Percentiles rank a stretch among this genome's conserved stretches.
These are phyloP conservation scores for Ennomos fuscantarius DNA, from an alignment of 2,888 invertebrate genomes.

Conservation along the genomic window DNA sequence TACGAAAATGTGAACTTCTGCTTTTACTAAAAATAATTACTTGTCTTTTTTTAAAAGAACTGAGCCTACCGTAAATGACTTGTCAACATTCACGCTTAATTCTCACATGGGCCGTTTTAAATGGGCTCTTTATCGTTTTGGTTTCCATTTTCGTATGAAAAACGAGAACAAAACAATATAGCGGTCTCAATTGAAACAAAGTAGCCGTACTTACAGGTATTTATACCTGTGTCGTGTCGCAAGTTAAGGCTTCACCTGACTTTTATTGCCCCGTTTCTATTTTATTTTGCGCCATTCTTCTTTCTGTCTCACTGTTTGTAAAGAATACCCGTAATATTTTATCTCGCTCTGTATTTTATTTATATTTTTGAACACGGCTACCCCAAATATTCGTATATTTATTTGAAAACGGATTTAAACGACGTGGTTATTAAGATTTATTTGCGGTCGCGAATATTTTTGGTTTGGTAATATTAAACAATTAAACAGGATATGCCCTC, in stretches of 20 bases:
- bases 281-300: constrained; percentile 44
- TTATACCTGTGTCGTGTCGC: constrained; percentile 30
- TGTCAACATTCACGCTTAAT: no score
- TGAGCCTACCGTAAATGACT: no score
- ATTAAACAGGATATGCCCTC: constrained; percentile 2
- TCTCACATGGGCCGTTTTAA: no score
- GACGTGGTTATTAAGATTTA: constrained; percentile 28
- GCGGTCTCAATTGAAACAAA: constrained; percentile 32
- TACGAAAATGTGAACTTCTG: no score
- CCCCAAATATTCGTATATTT: constrained; percentile 29
- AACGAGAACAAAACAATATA: constrained; percentile 23
- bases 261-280: constrained; percentile 42
- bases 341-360: constrained; percentile 33
- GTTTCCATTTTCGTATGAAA: constrained; percentile 14
- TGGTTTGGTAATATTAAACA: constrained; percentile 12
- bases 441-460: constrained; percentile 22
- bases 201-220: constrained; percentile 21
- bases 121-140: not conserved
- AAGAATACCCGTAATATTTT: constrained; percentile 35
- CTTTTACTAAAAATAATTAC: no score
- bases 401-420: constrained; percentile 30
- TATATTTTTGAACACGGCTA: constrained; percentile 29
- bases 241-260: constrained; percentile 43
- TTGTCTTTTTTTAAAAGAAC: no score
- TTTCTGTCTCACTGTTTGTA: constrained; percentile 36